phyloP scores from a whole-genome alignment of 2,113 vertebrate species.

The Indicator maculatus region DNA sequence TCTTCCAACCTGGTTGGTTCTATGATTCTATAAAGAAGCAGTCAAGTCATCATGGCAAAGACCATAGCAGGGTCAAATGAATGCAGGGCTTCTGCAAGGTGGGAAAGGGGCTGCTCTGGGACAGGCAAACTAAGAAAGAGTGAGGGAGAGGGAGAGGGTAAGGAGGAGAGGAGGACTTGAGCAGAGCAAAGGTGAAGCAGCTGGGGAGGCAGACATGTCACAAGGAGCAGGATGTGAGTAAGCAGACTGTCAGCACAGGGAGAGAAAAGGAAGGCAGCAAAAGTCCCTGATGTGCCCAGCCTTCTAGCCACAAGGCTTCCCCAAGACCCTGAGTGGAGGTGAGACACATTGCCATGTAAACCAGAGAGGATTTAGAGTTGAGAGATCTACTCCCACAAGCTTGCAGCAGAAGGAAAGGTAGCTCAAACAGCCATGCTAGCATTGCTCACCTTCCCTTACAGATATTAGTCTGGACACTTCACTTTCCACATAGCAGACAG shows the following conservation, averaged over 20 bases:
- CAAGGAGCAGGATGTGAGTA: background rate
- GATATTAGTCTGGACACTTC: background rate
- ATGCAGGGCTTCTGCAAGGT: background rate
- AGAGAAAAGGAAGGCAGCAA: background rate
- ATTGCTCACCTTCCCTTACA: background rate
- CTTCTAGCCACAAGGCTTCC: background rate
- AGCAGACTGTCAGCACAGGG: background rate
- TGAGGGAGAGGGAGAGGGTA: background rate
- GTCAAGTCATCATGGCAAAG: background rate
- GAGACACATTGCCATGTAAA: rapidly evolving
- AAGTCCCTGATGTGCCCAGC: background rate
- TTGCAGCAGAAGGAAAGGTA: background rate
- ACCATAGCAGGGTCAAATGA: rapidly evolving
- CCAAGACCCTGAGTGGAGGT: background rate
- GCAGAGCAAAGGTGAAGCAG: background rate
- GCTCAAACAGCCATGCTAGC: background rate
- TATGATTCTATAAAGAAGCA: background rate
- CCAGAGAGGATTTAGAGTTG: background rate
- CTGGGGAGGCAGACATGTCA: rapidly evolving
- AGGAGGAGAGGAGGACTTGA: background rate
- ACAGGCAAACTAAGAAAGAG: background rate
- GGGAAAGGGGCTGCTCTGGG: background rate
- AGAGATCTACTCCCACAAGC: background rate
- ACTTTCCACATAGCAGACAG: background rate
- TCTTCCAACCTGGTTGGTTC: too few species aligned